Evolutionary conservation across 2,888 invertebrate species (phyloP).

Genomic region (Sarcophaga subvicina): DNA sequence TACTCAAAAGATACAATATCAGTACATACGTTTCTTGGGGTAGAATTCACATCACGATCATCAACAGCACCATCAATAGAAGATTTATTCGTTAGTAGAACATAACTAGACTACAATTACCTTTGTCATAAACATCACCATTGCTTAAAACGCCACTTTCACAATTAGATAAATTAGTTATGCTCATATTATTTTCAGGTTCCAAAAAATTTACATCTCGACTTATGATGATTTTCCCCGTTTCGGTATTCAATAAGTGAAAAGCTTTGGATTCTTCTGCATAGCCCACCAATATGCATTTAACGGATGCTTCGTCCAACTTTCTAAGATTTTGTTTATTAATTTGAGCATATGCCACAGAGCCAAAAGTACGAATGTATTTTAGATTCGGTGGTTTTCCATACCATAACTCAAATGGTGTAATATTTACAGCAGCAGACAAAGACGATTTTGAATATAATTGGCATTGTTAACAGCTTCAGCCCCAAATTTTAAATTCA

Average conservation of each 20-base stretch:
- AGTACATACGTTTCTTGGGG: too few relatives aligned
- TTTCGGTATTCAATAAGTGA: too few relatives aligned
- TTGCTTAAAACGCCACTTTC: too few relatives aligned
- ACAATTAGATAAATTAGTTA: background rate
- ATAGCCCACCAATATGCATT: too few relatives aligned
- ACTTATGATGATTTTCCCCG: too few relatives aligned
- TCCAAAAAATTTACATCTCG: too few relatives aligned
- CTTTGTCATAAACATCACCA: background rate
- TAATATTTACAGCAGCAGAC: conserved; percentile 7
- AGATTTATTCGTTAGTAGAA: background rate
- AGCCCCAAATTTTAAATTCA: conserved; percentile 38
- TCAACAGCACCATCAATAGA: background rate
- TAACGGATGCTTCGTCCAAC: too few relatives aligned
- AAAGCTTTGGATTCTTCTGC: too few relatives aligned
- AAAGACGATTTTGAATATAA: conserved; percentile 31
- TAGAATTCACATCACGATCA: background rate
- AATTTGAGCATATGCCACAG: background rate
- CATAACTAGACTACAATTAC: background rate
- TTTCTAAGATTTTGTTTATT: too few relatives aligned
- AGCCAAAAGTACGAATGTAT: conserved; percentile 13
- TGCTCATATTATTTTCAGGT: too few relatives aligned
- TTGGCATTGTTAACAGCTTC: conserved; percentile 36
- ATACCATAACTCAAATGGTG: background rate
- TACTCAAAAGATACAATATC: too few relatives aligned
- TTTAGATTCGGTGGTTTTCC: conserved; percentile 16